phyloP scores from a whole-genome alignment of 2,888 invertebrate genomes.

The Strigamia maritima region DNA sequence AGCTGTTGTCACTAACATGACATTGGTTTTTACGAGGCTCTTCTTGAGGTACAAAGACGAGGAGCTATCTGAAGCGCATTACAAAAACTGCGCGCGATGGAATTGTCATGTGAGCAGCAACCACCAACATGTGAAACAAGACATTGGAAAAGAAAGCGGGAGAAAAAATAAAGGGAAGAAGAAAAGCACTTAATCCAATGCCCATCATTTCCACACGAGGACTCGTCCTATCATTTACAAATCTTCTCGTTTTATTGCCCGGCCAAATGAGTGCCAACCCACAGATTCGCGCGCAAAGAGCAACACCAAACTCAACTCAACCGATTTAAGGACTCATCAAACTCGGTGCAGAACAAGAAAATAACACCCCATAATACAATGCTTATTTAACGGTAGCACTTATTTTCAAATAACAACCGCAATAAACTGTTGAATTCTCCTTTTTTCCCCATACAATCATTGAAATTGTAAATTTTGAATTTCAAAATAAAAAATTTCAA shows the following conservation, averaged over 20 bases:
- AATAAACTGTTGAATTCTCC: background rate
- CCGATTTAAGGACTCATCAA: background rate
- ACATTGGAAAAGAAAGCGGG: background rate
- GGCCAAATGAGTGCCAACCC: constrained; percentile 27
- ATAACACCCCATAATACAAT: background rate
- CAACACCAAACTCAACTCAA: background rate
- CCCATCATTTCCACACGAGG: constrained; percentile 1
- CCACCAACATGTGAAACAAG: background rate
- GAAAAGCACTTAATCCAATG: constrained; percentile 34
- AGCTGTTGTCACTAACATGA: background rate
- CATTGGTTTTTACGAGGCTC: constrained; percentile 35
- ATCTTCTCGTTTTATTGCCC: constrained; percentile 37
- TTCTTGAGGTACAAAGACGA: constrained; percentile 3
- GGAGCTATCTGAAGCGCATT: background rate
- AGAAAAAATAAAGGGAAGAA: background rate
- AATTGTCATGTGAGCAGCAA: constrained; percentile 29
- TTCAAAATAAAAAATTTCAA: too few relatives aligned
- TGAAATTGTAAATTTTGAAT: background rate
- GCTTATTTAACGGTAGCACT: background rate
- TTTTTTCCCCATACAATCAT: background rate
- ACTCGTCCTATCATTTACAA: constrained; percentile 37
- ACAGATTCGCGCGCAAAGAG: background rate
- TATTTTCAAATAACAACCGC: background rate
- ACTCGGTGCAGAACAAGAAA: background rate
- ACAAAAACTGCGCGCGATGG: constrained; percentile 36